Evolutionary conservation across 2,888 invertebrate genomes (phyloP).

Genomic region (Eulithis prunata): DNA sequence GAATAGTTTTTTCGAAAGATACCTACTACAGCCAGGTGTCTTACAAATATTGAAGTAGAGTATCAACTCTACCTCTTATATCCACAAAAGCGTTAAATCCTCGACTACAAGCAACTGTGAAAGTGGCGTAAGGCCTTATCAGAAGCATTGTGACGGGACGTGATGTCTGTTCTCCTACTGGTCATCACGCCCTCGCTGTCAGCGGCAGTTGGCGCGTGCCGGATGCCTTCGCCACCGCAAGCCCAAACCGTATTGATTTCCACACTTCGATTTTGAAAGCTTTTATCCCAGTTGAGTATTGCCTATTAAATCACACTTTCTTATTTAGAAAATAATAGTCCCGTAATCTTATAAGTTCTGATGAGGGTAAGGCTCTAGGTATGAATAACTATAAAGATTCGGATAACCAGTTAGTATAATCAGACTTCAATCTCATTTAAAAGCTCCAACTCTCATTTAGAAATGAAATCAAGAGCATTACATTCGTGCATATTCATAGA

Average conservation of each 20-base stretch:
- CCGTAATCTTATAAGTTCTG: neutral
- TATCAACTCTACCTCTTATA: neutral
- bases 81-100: neutral
- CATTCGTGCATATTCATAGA: slow-evolving; percentile 73
- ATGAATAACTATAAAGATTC: neutral
- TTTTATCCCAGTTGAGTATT: neutral
- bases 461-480: slow-evolving; percentile 53
- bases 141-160: slow-evolving; percentile 11
- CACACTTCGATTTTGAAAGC: slow-evolving; percentile 33
- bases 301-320: neutral
- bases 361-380: neutral
- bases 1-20: no score
- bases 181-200: slow-evolving; percentile 46
- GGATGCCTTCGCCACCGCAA: slow-evolving; percentile 30
- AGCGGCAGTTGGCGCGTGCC: slow-evolving; percentile 47
- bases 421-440: slow-evolving; percentile 32
- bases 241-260: slow-evolving; percentile 47
- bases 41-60: neutral
- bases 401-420: slow-evolving; percentile 14
- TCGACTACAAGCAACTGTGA: neutral
- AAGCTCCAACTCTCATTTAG: slow-evolving; percentile 44
- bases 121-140: slow-evolving; percentile 10
- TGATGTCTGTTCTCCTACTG: slow-evolving; percentile 33
- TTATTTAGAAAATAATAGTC: neutral
- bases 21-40: no score